phyloP scores from a whole-genome alignment of 2,888 invertebrate genomes.

The Meta bourneti region DNA sequence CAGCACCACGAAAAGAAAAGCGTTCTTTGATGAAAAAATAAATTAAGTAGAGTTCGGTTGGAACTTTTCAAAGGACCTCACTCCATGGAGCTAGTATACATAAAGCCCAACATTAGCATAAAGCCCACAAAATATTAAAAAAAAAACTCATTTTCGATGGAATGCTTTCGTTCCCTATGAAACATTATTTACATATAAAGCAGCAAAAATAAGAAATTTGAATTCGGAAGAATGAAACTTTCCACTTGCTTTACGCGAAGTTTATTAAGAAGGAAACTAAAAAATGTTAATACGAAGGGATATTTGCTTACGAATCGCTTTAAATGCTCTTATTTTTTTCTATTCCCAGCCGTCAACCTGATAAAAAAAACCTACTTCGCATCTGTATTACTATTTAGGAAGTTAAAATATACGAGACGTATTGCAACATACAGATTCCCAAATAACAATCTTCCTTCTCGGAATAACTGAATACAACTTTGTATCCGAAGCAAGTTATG shows the following conservation, averaged over 20 bases:
- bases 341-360: no score
- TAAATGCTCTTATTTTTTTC: background rate
- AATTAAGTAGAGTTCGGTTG: no score
- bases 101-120: background rate
- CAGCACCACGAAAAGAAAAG: no score
- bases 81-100: background rate
- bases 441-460: no score
- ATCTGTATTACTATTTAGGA: no score
- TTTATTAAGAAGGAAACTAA: background rate
- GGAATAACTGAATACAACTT: no score
- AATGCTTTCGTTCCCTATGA: background rate
- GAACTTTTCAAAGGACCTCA: no score
- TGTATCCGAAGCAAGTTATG: no score
- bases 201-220: background rate
- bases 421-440: no score
- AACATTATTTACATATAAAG: background rate
- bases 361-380: no score
- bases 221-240: background rate
- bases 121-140: background rate
- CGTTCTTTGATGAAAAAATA: no score
- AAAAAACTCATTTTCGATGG: background rate
- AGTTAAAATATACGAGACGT: no score
- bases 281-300: background rate
- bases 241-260: background rate
- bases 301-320: background rate